Evolutionary conservation across 2,888 invertebrate species (phyloP).

Genomic region (Drosophila barbarae): DNA sequence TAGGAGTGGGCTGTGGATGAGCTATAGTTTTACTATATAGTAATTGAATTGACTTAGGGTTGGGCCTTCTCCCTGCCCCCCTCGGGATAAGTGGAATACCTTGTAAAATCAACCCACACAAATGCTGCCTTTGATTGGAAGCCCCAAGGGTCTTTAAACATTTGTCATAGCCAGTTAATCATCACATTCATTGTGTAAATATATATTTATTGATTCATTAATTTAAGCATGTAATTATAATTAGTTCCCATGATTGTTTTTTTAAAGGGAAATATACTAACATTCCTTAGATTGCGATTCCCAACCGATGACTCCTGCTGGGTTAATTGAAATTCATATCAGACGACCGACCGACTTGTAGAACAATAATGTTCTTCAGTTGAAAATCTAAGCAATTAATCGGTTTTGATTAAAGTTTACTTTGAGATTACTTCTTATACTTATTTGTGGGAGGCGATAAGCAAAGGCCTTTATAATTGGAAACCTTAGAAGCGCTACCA

Average conservation of each 20-base stretch:
- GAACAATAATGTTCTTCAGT: conserved; percentile 1
- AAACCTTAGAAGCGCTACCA: conserved; percentile 14
- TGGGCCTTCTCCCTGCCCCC: not conserved
- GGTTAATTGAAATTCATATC: conserved; percentile 17
- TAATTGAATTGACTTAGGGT: conserved; percentile 21
- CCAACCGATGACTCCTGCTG: not conserved
- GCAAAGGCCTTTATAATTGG: conserved; percentile 11
- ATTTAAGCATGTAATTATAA: conserved; percentile 23
- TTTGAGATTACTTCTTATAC: conserved; percentile 10
- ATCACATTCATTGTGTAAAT: conserved; percentile 1
- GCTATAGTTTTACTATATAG: conserved; percentile 10
- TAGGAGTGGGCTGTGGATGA: conserved; percentile 28
- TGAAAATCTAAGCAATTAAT: conserved; percentile 21
- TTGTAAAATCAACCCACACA: conserved; percentile 20
- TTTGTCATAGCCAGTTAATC: conserved; percentile 34
- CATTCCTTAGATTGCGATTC: conserved; percentile 23
- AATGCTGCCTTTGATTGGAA: conserved; percentile 14
- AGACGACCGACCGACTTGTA: not conserved
- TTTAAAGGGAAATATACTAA: conserved; percentile 7
- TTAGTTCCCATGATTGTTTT: conserved; percentile 10
- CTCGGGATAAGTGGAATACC: conserved; percentile 21
- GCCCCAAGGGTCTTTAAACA: not conserved
- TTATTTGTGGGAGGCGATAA: conserved; percentile 14
- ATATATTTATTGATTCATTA: conserved; percentile 9
- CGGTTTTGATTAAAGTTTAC: conserved; percentile 30